phyloP scores from a whole-genome alignment of 2,113 vertebrate species.

The Phaethornis superciliosus region DNA sequence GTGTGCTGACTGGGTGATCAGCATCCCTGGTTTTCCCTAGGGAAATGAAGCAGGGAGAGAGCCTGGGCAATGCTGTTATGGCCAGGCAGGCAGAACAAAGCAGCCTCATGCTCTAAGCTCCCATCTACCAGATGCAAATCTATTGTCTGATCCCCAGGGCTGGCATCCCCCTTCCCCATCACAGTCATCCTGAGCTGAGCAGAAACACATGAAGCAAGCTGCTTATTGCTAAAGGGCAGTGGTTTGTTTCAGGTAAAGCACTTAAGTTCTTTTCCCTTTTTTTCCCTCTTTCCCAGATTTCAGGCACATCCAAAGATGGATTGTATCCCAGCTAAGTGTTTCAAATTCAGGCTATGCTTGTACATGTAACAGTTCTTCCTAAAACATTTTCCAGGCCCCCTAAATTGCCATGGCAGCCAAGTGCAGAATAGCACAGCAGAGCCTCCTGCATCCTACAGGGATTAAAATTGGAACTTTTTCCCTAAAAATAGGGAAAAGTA shows the following conservation, averaged over 20 bases:
- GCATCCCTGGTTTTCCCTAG: neutral
- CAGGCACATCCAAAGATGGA: neutral
- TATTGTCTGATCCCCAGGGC: conserved; percentile 40
- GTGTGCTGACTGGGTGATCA: rapidly evolving
- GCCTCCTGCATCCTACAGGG: neutral
- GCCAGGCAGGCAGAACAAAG: conserved; percentile 52
- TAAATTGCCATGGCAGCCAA: conserved; percentile 4
- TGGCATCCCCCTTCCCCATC: neutral
- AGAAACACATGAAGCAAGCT: neutral
- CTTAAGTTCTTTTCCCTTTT: neutral
- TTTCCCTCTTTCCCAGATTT: neutral
- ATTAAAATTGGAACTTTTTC: neutral
- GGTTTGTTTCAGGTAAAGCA: neutral
- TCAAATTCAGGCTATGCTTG: neutral
- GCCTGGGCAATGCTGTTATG: neutral
- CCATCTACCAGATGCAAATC: conserved; percentile 53
- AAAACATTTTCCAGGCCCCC: neutral
- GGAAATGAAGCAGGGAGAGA: conserved; percentile 15
- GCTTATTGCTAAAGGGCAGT: neutral
- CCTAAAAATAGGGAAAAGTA: neutral
- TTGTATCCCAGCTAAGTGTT: neutral
- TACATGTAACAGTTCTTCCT: neutral
- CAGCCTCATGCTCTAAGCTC: neutral
- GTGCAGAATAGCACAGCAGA: neutral
- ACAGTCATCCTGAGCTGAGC: neutral